These are phyloP conservation scores for Ectemnius cavifrons DNA, from an alignment of 2,888 invertebrate species.

Conservation along the genomic window DNA sequence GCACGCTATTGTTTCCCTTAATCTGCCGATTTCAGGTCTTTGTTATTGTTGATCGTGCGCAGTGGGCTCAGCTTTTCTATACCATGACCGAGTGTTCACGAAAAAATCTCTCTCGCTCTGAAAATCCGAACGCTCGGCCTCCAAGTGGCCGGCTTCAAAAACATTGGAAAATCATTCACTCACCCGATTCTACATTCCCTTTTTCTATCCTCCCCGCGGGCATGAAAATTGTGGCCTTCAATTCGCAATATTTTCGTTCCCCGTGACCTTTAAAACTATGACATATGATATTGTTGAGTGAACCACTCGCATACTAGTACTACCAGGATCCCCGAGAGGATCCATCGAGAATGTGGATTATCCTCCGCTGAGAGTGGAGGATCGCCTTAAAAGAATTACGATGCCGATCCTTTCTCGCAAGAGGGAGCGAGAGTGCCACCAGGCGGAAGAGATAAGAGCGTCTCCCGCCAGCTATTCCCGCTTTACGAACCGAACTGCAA, in stretches of 20 bases:
- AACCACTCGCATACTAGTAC: too few relatives aligned
- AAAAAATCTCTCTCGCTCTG: constrained; percentile 20
- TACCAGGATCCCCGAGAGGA: too few relatives aligned
- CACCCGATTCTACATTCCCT: too few relatives aligned
- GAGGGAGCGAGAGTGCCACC: constrained; percentile 27
- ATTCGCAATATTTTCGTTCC: too few relatives aligned
- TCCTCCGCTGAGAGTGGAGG: not conserved
- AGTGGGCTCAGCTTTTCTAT: too few relatives aligned
- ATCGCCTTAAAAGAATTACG: constrained; percentile 26
- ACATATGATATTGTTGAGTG: too few relatives aligned
- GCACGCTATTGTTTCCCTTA: constrained; percentile 24
- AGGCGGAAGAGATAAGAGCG: constrained; percentile 52
- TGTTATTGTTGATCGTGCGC: not conserved
- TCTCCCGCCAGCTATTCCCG: constrained; percentile 35
- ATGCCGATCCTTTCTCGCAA: constrained; percentile 22
- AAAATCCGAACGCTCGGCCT: too few relatives aligned
- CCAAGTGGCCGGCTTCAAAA: too few relatives aligned
- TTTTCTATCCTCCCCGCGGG: too few relatives aligned
- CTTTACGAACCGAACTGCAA: constrained; percentile 33
- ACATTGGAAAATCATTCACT: too few relatives aligned
- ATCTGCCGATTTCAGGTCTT: constrained; percentile 29
- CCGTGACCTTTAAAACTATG: too few relatives aligned
- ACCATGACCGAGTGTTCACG: not conserved
- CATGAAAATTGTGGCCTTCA: too few relatives aligned
- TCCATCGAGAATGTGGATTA: not conserved